A percentile compares a stretch with the other conserved stretches of the same genome.
These are phyloP conservation scores for Aselliscus stoliczkanus DNA, from an alignment of 2,797 vertebrate species.

Conservation along the genomic window DNA sequence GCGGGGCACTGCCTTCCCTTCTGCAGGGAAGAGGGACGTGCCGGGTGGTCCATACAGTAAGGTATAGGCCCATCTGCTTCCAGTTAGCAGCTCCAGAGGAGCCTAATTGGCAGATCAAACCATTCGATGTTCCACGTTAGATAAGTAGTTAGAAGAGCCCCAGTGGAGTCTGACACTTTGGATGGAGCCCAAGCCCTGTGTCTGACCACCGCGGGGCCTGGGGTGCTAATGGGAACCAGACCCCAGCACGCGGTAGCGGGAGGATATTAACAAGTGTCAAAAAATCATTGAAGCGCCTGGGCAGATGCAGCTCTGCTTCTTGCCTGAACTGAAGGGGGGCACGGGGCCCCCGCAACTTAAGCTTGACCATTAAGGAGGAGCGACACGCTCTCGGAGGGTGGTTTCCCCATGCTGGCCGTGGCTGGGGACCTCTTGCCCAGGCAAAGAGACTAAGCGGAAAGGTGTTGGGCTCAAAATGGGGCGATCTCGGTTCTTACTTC, in stretches of 20 bases:
- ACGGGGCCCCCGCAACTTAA: not conserved
- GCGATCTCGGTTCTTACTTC: rapidly evolving
- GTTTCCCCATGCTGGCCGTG: not conserved
- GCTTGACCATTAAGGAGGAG: not conserved
- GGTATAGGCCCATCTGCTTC: slow-evolving; percentile 73
- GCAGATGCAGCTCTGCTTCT: not conserved
- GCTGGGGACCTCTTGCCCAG: rapidly evolving
- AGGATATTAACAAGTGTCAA: slow-evolving; percentile 66
- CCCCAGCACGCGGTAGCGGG: slow-evolving; percentile 29
- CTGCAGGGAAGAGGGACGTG: not conserved
- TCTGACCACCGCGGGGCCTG: slow-evolving; percentile 41
- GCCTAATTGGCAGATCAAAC: slow-evolving; percentile 76
- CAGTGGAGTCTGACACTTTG: slow-evolving; percentile 33
- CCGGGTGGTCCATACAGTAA: not conserved
- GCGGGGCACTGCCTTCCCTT: not conserved
- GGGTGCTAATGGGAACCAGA: slow-evolving; percentile 79
- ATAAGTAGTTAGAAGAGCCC: slow-evolving; percentile 21
- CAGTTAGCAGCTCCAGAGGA: slow-evolving; percentile 65
- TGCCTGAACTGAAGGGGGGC: rapidly evolving
- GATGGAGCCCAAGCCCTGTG: slow-evolving; percentile 63
- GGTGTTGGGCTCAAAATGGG: rapidly evolving
- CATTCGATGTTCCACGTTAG: slow-evolving; percentile 58
- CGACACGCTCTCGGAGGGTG: not conserved
- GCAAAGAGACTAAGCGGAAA: not conserved
- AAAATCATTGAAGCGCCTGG: not conserved